Evolutionary conservation across 2,797 vertebrate genomes (phyloP), one percentile per base, ranked within the genome.

Genomic region (Acanthopagrus latus): DNA sequence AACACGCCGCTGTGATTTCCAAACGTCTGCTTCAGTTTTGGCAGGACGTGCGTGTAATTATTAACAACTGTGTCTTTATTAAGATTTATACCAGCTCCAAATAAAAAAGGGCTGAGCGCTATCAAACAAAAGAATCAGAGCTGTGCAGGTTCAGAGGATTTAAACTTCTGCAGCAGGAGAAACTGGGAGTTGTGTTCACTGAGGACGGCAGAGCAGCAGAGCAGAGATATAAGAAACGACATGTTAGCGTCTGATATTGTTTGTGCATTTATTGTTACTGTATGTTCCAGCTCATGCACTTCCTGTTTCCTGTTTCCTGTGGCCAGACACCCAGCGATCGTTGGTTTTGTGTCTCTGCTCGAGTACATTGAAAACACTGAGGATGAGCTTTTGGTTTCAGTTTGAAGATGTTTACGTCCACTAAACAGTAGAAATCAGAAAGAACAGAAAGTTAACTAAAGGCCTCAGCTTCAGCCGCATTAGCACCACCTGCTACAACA

Each of bases 1-100:
- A 85, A 75, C 57, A 67, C 16, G 68, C 56, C 33, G 48, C 59
- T 27, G 23, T 69, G 44, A 59, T 82, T 73, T 81, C 64, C 79
- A 87, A 73, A 71, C 57, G 44, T 21, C 73, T 47, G 60, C 52
- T 52, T 54, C 23, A 46, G 47, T 56, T 43, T 66, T 25, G 67
- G 54, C 50, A 33, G 38, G 67, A 57, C 58, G 44, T 33, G 69
- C 57, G 64, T 43, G 20, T 29, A 20, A 56, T 33, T 17, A 50
- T 60, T 66, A 51, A 54, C 66, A 65, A 47, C 29, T 38, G 54
- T 33, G 29, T 33, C 13, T 64, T 17, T 7, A 44, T 54, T 50
- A 18, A 75, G 69, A 73, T 80, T 70, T 54, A 66, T 66, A 51
- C 56, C 59, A 14, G 38, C 50, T 62, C n/a, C 33, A 54, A 48